Conservation (phyloP, 2,797 vertebrate species). For the Liasis olivaceus region DNA sequence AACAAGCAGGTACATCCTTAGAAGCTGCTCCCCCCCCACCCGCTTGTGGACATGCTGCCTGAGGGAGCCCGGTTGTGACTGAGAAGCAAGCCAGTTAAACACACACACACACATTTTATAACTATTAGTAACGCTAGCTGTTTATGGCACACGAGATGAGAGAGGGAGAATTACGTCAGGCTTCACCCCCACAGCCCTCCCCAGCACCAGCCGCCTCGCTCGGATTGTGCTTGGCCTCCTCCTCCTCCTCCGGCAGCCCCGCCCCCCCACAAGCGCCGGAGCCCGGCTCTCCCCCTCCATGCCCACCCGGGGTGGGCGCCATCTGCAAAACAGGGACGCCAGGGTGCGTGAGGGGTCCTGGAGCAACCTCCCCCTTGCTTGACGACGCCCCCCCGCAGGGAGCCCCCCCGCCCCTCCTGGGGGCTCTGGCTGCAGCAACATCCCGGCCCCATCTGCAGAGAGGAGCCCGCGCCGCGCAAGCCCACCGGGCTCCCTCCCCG, state of each 20-base stretch:
- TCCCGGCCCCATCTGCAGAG: background rate
- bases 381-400: background rate
- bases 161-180: background rate
- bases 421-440: background rate
- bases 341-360: background rate
- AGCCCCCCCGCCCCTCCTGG: background rate
- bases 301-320: background rate
- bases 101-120: background rate
- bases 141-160: background rate
- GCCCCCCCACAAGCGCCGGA: background rate
- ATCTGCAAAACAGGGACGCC: background rate
- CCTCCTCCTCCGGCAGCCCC: background rate
- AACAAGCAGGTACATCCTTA: background rate
- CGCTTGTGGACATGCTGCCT: background rate
- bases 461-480: background rate
- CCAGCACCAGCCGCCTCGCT: background rate
- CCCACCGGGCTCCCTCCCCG: background rate
- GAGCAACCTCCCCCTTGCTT: background rate
- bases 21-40: background rate
- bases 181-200: background rate
- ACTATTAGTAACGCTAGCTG: background rate
- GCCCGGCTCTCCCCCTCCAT: background rate
- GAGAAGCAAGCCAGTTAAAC: background rate
- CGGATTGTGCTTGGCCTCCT: background rate
- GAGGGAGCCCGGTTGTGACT: background rate